A percentile compares a stretch with the other conserved stretches of the same genome.
These are phyloP conservation scores for Enteromius viviparus DNA, from an alignment of 2,797 vertebrate genomes.

Conservation along the genomic window DNA sequence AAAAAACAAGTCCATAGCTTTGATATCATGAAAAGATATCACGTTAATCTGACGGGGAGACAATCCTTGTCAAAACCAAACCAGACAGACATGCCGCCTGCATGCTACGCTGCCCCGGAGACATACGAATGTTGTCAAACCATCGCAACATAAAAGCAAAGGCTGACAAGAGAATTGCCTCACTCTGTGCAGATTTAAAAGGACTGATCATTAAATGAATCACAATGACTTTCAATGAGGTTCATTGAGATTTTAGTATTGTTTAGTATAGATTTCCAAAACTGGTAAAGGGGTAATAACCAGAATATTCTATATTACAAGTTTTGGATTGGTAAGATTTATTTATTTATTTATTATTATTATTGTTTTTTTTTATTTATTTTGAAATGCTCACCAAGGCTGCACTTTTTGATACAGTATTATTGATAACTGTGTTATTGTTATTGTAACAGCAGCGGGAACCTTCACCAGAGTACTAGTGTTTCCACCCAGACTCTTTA, in stretches of 20 bases:
- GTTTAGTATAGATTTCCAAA: not conserved
- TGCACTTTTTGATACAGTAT: not conserved
- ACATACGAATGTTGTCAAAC: conserved; percentile 33
- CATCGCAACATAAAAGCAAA: conserved; percentile 37
- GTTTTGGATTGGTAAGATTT: not conserved
- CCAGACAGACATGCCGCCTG: conserved; percentile 26
- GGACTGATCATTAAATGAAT: conserved; percentile 8
- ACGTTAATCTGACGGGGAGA: conserved; percentile 5
- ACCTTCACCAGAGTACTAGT: too few species aligned
- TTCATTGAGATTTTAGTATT: not conserved
- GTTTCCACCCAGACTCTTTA: too few species aligned
- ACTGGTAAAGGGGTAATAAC: not conserved
- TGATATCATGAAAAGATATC: conserved; percentile 20
- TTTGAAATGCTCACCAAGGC: not conserved
- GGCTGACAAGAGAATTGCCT: conserved; percentile 24
- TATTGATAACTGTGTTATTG: not conserved
- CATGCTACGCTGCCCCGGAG: conserved; percentile 2
- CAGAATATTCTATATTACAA: not conserved
- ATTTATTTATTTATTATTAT: too few species aligned
- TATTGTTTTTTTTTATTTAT: too few species aligned
- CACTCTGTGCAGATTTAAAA: not conserved
- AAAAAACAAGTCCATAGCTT: not conserved
- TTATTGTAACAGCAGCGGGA: too few species aligned
- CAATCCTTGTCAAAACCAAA: conserved; percentile 25
- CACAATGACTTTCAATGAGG: not conserved